Base-by-base conservation (phyloP, 2,888 invertebrate genomes). In the Ptilodon capucinus region DNA sequence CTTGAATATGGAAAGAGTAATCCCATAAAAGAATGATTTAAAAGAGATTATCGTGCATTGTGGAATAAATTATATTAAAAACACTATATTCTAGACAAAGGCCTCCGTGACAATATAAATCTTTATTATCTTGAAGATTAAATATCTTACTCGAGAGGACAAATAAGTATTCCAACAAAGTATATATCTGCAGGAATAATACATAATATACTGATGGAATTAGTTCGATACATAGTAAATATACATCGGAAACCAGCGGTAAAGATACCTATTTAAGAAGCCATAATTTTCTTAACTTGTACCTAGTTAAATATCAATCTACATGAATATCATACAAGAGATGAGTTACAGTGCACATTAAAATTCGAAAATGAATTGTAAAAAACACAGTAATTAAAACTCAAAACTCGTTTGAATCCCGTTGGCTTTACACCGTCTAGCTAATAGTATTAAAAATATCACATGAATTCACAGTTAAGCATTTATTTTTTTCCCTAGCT, bases 401-500 rank as follows among this genome's bases (percentile, higher is more conserved):
- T 60, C 49, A 60, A 60, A 71, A 70, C 71, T 61, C 52, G 68
- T 69, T 67, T 57, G 53, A 63, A 60, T 65, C 67, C 64, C 58
- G 63, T 59, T 63, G 55, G 53, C 54, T 60, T 59, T 64, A 65
- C 64, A 61, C 54, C 52, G 55, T 64, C 63, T 60, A 67, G 61
- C 68, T 74, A 71, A 71, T 71, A 68, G 64, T 57, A 65, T 71
- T 67, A 58, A 61, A 74, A 76, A 69, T 68, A 72, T 74, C 60
- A 65, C 63, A 64, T 63, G 56, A 71, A 70, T 69, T 74, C 67
- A 69, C 71, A 69, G 76, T 60, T 61, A 66, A 67, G 59, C 53
- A 54, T 68, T 70, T 57, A 64, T 79, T 79, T 79, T 79, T 79
- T 78, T 83, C 73, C 69, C 71, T 71, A 68, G 64, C 73, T 68